Evolutionary conservation across 2,113 vertebrate genomes (phyloP).

Genomic region (Fregata magnificens): DNA sequence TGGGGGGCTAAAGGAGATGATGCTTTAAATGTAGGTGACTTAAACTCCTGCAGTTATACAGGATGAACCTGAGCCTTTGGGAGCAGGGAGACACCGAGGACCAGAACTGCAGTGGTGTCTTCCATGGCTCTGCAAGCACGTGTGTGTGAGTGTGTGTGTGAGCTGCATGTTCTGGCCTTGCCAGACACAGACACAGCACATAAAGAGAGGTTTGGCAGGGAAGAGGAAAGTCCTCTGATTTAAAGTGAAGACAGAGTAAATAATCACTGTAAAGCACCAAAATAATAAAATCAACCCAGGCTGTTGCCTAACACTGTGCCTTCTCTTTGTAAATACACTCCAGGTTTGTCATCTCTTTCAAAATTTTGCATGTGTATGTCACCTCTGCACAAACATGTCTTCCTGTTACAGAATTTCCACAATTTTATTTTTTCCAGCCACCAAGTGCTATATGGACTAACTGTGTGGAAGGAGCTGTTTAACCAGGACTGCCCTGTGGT

Average conservation of each 20-base stretch:
- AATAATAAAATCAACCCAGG: background rate
- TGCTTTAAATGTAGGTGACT: background rate
- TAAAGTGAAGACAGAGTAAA: background rate
- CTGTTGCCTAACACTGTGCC: background rate
- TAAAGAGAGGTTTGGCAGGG: background rate
- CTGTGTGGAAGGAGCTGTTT: background rate
- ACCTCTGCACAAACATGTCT: background rate
- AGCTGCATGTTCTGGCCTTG: background rate
- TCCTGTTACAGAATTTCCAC: background rate
- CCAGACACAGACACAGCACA: background rate
- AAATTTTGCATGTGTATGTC: background rate
- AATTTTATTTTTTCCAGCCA: background rate
- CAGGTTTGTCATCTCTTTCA: background rate
- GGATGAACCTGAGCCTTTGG: background rate
- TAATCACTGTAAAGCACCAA: background rate
- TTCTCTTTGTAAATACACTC: background rate
- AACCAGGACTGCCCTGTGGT: background rate
- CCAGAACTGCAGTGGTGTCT: background rate
- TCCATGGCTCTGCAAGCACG: fast-evolving
- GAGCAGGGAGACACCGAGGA: background rate
- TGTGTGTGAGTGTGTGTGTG: fast-evolving
- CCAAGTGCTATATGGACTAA: background rate
- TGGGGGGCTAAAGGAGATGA: background rate
- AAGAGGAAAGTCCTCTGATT: background rate
- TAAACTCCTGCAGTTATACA: background rate